Conservation (phyloP, 2,797 vertebrate genomes). For the Syngnathus acus region DNA sequence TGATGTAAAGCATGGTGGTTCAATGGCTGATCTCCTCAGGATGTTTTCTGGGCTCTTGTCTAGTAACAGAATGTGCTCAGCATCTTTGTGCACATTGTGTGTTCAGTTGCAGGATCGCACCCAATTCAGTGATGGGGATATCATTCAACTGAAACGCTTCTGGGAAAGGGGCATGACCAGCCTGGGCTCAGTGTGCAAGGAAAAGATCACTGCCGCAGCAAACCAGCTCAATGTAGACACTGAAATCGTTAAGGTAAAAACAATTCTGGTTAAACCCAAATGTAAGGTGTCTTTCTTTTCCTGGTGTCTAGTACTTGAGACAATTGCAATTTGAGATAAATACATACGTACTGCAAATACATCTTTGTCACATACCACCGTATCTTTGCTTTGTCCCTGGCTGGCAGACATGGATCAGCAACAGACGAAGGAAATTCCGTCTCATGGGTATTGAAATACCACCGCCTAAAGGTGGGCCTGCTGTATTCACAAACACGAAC, state of each 20-base stretch:
- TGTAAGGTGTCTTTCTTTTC: neutral
- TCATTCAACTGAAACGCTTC: slow-evolving; percentile 90
- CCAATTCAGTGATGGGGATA: slow-evolving; percentile 92
- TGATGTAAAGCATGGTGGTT: neutral
- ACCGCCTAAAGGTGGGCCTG: slow-evolving; percentile 89
- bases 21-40: neutral
- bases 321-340: neutral
- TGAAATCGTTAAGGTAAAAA: slow-evolving; percentile 93
- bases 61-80: neutral
- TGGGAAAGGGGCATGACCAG: slow-evolving; percentile 99
- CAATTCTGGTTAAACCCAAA: neutral
- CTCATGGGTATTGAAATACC: slow-evolving; percentile 98
- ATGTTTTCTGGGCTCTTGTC: neutral
- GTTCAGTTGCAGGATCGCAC: slow-evolving; percentile 92
- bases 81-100: slow-evolving; percentile 4
- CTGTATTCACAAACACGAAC: slow-evolving; percentile 74
- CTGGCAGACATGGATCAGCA: slow-evolving; percentile 96
- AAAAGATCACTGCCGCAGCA: slow-evolving; percentile 94
- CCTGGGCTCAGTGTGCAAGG: slow-evolving; percentile 92
- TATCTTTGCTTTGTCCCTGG: slow-evolving; percentile 9
- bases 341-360: too few species aligned
- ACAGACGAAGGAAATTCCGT: slow-evolving; percentile 95
- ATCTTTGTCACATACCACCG: neutral
- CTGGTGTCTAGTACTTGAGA: neutral
- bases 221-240: slow-evolving; percentile 90